Conservation (phyloP, 2,113 vertebrate genomes). For the Lepus europaeus region DNA sequence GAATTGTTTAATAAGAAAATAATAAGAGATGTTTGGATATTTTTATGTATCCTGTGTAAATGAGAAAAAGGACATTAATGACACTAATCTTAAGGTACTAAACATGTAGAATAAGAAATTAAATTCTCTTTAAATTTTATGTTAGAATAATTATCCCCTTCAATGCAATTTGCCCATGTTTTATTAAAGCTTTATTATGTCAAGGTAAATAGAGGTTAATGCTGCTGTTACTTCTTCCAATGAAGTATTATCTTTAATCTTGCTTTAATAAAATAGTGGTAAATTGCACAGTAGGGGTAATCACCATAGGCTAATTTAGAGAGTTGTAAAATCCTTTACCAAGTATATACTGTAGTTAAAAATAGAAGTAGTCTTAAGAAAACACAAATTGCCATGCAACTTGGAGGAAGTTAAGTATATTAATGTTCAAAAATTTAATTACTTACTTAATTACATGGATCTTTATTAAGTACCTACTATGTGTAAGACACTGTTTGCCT, state of each 20-base stretch:
- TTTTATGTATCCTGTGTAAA: slow-evolving; percentile 84
- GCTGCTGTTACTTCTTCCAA: slow-evolving; percentile 86
- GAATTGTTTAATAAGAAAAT: slow-evolving; percentile 83
- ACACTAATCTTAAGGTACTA: slow-evolving; percentile 88
- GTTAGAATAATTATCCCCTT: slow-evolving; percentile 89
- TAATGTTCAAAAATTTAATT: slow-evolving; percentile 69
- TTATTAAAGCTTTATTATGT: slow-evolving; percentile 91
- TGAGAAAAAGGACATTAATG: slow-evolving; percentile 86
- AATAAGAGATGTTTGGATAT: slow-evolving; percentile 81
- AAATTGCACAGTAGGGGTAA: slow-evolving; percentile 88
- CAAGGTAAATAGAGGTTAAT: slow-evolving; percentile 92
- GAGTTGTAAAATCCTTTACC: slow-evolving; percentile 84
- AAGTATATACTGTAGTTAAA: slow-evolving; percentile 81
- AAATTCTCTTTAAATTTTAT: slow-evolving; percentile 90
- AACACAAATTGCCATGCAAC: slow-evolving; percentile 72
- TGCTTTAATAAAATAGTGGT: slow-evolving; percentile 89
- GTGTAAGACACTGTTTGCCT: slow-evolving; percentile 38
- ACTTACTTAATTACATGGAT: slow-evolving; percentile 64
- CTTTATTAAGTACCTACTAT: slow-evolving; percentile 76
- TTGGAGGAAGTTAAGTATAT: slow-evolving; percentile 55
- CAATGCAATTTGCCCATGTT: slow-evolving; percentile 88
- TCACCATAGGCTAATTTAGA: slow-evolving; percentile 87
- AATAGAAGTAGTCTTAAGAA: slow-evolving; percentile 82
- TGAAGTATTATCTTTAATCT: slow-evolving; percentile 91
- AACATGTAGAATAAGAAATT: slow-evolving; percentile 88